A percentile compares a stretch with the other conserved stretches of the same genome.
Evolutionary conservation across 2,888 invertebrate genomes (phyloP).

Genomic region (Strigamia maritima): DNA sequence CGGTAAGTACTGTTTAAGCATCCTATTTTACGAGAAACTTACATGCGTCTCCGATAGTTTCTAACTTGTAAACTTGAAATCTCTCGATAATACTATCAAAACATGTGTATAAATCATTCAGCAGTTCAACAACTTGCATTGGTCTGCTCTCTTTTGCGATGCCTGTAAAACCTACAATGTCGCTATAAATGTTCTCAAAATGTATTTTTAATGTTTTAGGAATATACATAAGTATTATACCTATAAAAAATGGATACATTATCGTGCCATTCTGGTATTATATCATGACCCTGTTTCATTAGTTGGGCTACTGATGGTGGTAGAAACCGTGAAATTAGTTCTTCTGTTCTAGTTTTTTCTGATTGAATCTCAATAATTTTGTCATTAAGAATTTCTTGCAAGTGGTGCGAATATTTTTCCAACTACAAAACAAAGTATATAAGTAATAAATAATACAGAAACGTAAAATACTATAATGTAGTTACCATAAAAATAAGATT

Average conservation of each 20-base stretch:
- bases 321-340: not conserved
- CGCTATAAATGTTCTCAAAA: not conserved
- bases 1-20: no score
- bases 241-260: slow-evolving; percentile 2
- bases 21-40: slow-evolving; percentile 17
- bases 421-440: not conserved
- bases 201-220: not conserved
- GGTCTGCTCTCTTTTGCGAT: not conserved
- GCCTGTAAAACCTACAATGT: slow-evolving; percentile 12
- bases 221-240: not conserved
- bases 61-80: slow-evolving; percentile 42
- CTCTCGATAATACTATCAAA: slow-evolving; percentile 42
- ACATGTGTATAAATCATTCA: slow-evolving; percentile 43
- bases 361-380: not conserved
- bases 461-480: not conserved
- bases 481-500: slow-evolving; percentile 26
- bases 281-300: not conserved
- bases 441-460: no score
- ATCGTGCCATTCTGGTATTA: not conserved
- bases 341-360: not conserved
- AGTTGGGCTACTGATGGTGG: not conserved
- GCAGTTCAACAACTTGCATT: slow-evolving; percentile 39
- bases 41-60: slow-evolving; percentile 43
- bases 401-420: not conserved
- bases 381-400: not conserved